Percentiles rank a stretch among this genome's conserved stretches.
phyloP scores from a whole-genome alignment of 2,113 vertebrate genomes.

The Candoia aspera region DNA sequence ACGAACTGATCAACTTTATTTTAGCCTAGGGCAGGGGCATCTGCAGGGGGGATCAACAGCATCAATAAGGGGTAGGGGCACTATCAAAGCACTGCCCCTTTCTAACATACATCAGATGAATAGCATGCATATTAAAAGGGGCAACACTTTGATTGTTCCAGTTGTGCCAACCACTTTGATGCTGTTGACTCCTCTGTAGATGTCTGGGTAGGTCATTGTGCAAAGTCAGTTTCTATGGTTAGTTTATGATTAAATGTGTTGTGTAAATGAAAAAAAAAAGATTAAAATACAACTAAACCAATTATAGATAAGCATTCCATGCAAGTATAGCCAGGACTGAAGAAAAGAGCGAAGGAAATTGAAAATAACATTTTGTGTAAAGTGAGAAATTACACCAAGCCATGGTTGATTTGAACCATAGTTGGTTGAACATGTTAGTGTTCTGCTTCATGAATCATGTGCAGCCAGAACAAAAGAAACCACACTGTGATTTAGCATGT shows the following conservation, averaged over 20 bases:
- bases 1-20: neutral
- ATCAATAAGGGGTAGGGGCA: neutral
- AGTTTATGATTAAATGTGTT: neutral
- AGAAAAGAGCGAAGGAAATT: conserved; percentile 57
- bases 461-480: neutral
- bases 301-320: neutral
- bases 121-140: neutral
- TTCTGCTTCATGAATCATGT: neutral
- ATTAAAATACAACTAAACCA: neutral
- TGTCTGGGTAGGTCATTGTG: neutral
- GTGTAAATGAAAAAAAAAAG: neutral
- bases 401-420: neutral
- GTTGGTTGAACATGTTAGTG: neutral
- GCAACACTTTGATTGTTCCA: neutral
- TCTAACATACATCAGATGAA: neutral
- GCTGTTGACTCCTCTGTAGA: neutral
- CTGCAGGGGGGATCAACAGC: neutral
- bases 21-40: neutral
- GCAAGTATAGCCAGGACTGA: conserved; percentile 21
- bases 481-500: neutral
- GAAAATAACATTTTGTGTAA: conserved; percentile 44
- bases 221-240: neutral
- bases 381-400: conserved; percentile 11
- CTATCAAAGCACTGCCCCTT: neutral
- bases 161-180: neutral